Evolutionary conservation across 2,113 vertebrate species (phyloP).

Genomic region (Proteles cristata): DNA sequence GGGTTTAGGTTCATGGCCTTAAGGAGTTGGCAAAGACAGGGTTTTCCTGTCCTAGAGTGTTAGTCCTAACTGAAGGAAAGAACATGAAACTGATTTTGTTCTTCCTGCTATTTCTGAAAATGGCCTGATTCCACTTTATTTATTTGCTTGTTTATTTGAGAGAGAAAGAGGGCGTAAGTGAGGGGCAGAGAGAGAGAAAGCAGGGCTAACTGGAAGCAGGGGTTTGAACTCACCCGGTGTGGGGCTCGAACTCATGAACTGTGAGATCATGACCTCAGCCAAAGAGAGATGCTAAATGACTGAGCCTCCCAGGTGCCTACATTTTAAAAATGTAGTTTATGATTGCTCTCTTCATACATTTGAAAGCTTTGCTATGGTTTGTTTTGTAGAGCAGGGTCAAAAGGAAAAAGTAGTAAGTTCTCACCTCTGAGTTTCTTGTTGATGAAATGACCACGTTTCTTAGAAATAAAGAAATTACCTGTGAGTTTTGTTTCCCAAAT

Average conservation of each 20-base stretch:
- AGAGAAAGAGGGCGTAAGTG: too few species aligned
- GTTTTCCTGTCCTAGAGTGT: constrained; percentile 20
- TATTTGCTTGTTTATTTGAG: too few species aligned
- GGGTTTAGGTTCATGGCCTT: not conserved
- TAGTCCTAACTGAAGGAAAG: not conserved
- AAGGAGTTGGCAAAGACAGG: not conserved
- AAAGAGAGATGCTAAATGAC: too few species aligned
- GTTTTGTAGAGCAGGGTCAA: constrained; percentile 23
- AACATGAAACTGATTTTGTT: constrained; percentile 13
- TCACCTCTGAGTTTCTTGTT: constrained; percentile 12
- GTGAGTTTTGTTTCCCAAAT: constrained; percentile 49
- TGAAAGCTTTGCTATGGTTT: constrained; percentile 20
- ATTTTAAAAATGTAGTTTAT: constrained; percentile 50
- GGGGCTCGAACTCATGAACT: too few species aligned
- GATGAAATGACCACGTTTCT: not conserved
- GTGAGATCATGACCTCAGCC: too few species aligned
- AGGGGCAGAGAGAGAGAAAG: too few species aligned
- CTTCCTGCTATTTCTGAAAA: not conserved
- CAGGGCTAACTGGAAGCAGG: too few species aligned
- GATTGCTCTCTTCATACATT: not conserved
- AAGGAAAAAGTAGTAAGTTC: not conserved
- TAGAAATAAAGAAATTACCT: not conserved
- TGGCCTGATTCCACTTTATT: not conserved
- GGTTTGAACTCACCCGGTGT: too few species aligned
- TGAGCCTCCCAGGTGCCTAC: not conserved